Evolutionary conservation across 2,888 invertebrate species (phyloP), one percentile per base, ranked within the genome.

Genomic region (Malachius bipustulatus): DNA sequence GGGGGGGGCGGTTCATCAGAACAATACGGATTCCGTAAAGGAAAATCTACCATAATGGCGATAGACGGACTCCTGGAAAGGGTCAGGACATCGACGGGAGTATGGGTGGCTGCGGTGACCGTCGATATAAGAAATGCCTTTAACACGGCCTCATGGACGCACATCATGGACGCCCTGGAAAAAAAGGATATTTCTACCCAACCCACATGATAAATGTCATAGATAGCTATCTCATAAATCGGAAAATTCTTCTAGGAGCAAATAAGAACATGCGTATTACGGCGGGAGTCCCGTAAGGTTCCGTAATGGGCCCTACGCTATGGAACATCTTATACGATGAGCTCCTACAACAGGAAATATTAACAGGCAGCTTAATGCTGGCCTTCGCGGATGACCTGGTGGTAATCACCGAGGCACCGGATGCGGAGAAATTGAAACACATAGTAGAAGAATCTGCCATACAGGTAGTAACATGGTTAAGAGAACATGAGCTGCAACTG

Each of bases 271-370:
- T 6, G 2, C 10, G 9, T 1, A 34, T 43, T 6, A 39, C 30
- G 15, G 32, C 30, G 4, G 39, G 43, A 4, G 41, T 45, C 14
- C 41, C 39, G 3, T 42, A 43, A 26, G 41, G 45, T 9, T 45
- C 45, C 4, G 37, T 45, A 2, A 24, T 43, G 8, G 40, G 37
- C 8, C 40, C 40, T 8, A 8, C 16, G 8, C 28, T 40, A 4
- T 40, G 40, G 40, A 41, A 42, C 30, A 13, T 42, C 1, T 14
- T 33, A 12, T 42, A 45, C 29, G 38, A 43, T 26, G 30, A 26
- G 3, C 14, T 40, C 3, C 19, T 45, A 3, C 14, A 15, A 4
- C 15, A 40, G 3, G 9, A 32, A 14, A n/a, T 33, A 14, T 34
- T 26, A 6, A 30, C 32, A 3, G 40, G 31, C 14, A 14, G 16